Conservation (phyloP, 2,113 vertebrate species). For the Dasypus novemcinctus region DNA sequence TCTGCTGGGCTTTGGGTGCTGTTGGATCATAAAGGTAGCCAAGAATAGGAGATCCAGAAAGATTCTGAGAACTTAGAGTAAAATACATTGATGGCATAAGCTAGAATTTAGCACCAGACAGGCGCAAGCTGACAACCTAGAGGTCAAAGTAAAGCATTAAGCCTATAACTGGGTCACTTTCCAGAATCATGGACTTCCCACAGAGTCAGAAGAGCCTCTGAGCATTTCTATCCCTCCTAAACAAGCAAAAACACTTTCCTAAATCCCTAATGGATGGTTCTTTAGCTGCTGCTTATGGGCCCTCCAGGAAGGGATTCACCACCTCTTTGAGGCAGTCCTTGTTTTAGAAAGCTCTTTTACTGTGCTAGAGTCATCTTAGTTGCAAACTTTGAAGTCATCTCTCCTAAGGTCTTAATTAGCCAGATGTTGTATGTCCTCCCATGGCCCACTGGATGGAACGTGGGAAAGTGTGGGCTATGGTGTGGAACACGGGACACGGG, state of each 20-base stretch:
- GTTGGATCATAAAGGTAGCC: neutral
- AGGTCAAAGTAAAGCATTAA: neutral
- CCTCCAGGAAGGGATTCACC: neutral
- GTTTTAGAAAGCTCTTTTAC: neutral
- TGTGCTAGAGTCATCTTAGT: neutral
- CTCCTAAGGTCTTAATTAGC: neutral
- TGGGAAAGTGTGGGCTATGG: no score
- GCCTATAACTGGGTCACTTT: neutral
- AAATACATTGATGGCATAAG: neutral
- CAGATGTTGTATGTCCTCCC: no score
- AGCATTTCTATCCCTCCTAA: neutral
- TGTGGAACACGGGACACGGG: no score
- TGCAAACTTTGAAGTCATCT: neutral
- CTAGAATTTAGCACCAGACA: neutral
- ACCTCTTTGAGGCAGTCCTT: neutral
- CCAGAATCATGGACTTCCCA: neutral
- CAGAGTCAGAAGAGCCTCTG: neutral
- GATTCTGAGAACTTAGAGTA: neutral
- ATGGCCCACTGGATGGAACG: no score
- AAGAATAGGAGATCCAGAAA: neutral
- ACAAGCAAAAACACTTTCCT: neutral
- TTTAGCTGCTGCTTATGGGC: neutral
- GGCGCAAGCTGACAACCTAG: neutral
- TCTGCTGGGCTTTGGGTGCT: neutral
- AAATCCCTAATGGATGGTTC: neutral